Base-by-base conservation (phyloP, 2,797 vertebrate genomes). In the Myiotriccus ornatus region DNA sequence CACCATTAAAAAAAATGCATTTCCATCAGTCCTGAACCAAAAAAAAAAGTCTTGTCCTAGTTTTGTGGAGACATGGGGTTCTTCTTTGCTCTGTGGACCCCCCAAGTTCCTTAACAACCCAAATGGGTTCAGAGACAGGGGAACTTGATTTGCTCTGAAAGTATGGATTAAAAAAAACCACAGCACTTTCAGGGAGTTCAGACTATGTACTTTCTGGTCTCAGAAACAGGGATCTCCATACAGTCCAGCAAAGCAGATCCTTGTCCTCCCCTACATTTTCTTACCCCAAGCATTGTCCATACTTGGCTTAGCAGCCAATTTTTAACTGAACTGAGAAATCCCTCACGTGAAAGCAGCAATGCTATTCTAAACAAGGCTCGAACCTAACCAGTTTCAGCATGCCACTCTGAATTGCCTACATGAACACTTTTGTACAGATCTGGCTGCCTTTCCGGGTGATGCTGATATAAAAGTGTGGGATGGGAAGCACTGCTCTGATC, bases 271-370 rank as follows among this genome's bases (percentile, higher is more conserved):
- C 3, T 6, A 4, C 9, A 7, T 65, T 90, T 93, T 73, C 44
- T 87, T 82, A 37, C 44, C 3, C 23, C n/a, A 69, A 23, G 22
- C 13, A 17, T 7, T 82, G 17, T 9, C n/a, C 62, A 17, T 10
- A 12, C 78, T 93, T 43, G 17, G 20, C 68, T 91, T 87, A 34
- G 64, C 49, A 89, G 57, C 28, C 46, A 60, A 9, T 56, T 92
- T 81, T 73, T 53, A 44, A 52, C 25, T 52, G 5, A 76, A 28
- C 32, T 62, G 63, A 82, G 86, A 70, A 92, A 80, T n/a, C 34
- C 24, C 52, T 77, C 27, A n/a, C 0, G 0, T 53, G 34, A 76
- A 83, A 46, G 70, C 60, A 67, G 64, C 64, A 82, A 52, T 32
- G 25, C 30, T 82, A 4, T 56, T 75, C 52, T 56, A 77, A 92